Evolutionary conservation across 2,888 invertebrate genomes (phyloP).

Genomic region (Flexamia atlantica): DNA sequence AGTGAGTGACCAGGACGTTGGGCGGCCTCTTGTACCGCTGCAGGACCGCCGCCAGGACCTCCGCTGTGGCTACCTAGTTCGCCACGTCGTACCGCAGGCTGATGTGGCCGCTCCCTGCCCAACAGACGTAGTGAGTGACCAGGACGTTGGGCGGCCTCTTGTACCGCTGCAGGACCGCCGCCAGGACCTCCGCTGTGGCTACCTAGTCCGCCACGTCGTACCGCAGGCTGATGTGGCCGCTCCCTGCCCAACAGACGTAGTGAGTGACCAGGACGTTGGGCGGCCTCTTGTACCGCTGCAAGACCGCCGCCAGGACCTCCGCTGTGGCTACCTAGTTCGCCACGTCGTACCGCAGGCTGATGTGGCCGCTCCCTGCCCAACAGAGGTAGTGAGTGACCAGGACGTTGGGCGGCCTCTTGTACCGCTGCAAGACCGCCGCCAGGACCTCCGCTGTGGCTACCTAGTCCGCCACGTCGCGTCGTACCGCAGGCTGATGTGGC

Average conservation of each 20-base stretch:
- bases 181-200: conserved; percentile 80
- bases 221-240: conserved; percentile 79
- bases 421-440: conserved; percentile 78
- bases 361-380: conserved; percentile 76
- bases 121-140: too few species aligned
- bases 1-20: conserved; percentile 89
- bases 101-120: conserved; percentile 76
- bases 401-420: conserved; percentile 84
- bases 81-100: conserved; percentile 84
- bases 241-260: too few species aligned
- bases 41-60: conserved; percentile 78
- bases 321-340: conserved; percentile 81
- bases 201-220: conserved; percentile 84
- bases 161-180: conserved; percentile 79
- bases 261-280: conserved; percentile 91
- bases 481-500: conserved; percentile 80
- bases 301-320: conserved; percentile 77
- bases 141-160: conserved; percentile 86
- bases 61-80: conserved; percentile 80
- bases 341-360: conserved; percentile 84
- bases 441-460: conserved; percentile 81
- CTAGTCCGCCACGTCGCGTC: conserved; percentile 83
- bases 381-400: too few species aligned
- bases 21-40: conserved; percentile 84
- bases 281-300: conserved; percentile 81